These are phyloP conservation scores for Crotalus tigris DNA, from an alignment of 2,113 vertebrate species.

Conservation along the genomic window DNA sequence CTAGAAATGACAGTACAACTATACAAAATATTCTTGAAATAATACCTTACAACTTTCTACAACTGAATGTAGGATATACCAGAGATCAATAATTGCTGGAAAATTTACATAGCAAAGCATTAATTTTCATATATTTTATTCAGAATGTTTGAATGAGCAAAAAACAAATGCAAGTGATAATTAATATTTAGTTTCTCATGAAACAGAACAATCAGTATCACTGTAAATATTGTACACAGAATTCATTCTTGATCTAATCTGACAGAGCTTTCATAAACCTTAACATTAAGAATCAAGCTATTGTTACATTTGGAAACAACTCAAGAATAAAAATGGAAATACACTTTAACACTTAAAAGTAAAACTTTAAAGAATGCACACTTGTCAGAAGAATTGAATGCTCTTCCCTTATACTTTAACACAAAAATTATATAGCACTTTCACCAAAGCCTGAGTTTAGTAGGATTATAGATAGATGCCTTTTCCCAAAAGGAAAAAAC, in stretches of 20 bases:
- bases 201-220: conserved; percentile 60
- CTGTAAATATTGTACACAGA: conserved; percentile 67
- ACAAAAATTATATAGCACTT: conserved; percentile 74
- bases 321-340: conserved; percentile 62
- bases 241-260: conserved; percentile 60
- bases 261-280: conserved; percentile 47
- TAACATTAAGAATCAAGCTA: conserved; percentile 62
- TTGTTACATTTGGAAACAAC: conserved; percentile 54
- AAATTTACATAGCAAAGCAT: conserved; percentile 74
- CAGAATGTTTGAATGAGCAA: conserved; percentile 67
- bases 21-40: conserved; percentile 79
- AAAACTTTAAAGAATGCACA: conserved; percentile 64
- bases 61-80: conserved; percentile 72
- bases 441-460: conserved; percentile 76
- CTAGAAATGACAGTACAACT: conserved; percentile 77
- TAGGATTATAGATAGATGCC: conserved; percentile 65
- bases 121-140: conserved; percentile 74
- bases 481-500: conserved; percentile 6
- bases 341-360: conserved; percentile 55
- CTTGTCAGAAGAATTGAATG: conserved; percentile 59
- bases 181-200: conserved; percentile 74
- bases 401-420: conserved; percentile 69
- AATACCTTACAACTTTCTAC: conserved; percentile 75
- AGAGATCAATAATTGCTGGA: conserved; percentile 73
- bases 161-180: conserved; percentile 72